These are phyloP conservation scores for Ardeotis arabs DNA, from an alignment of 2,113 vertebrate species.

Conservation along the genomic window DNA sequence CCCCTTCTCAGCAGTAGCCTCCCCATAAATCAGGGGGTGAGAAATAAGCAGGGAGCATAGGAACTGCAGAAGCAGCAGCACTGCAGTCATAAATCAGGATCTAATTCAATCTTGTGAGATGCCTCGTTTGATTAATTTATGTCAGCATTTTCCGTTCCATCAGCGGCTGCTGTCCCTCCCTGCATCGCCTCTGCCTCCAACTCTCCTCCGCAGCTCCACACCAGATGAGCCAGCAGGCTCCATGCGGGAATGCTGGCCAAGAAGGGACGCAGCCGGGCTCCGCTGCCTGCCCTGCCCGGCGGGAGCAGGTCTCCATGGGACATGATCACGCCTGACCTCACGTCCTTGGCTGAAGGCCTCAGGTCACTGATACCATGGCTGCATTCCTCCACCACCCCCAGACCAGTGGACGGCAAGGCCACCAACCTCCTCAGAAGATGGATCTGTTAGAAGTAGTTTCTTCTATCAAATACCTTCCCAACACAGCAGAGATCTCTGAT, in stretches of 20 bases:
- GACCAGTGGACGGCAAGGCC: neutral
- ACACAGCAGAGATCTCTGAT: neutral
- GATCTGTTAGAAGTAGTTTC: too few species aligned
- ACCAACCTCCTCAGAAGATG: rapidly evolving
- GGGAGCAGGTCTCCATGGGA: neutral
- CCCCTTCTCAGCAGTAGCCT: conserved; percentile 21
- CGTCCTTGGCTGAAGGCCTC: neutral
- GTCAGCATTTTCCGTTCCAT: conserved; percentile 67
- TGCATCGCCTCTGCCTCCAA: neutral
- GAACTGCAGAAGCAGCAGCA: conserved; percentile 54
- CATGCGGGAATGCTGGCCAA: neutral
- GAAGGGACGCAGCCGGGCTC: neutral
- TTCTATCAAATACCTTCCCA: neutral
- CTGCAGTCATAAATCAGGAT: conserved; percentile 79
- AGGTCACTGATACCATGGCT: neutral
- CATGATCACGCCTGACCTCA: neutral
- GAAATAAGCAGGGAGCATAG: conserved; percentile 20
- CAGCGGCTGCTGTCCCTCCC: conserved; percentile 26
- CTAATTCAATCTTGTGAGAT: conserved; percentile 80
- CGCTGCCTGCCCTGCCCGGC: neutral
- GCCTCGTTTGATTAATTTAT: conserved; percentile 82
- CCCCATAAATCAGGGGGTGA: conserved; percentile 75
- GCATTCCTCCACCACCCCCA: neutral
- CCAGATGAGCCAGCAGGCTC: neutral
- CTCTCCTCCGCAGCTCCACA: neutral